These are phyloP conservation scores for Proteles cristata DNA, from an alignment of 2,113 vertebrate species.

Conservation along the genomic window DNA sequence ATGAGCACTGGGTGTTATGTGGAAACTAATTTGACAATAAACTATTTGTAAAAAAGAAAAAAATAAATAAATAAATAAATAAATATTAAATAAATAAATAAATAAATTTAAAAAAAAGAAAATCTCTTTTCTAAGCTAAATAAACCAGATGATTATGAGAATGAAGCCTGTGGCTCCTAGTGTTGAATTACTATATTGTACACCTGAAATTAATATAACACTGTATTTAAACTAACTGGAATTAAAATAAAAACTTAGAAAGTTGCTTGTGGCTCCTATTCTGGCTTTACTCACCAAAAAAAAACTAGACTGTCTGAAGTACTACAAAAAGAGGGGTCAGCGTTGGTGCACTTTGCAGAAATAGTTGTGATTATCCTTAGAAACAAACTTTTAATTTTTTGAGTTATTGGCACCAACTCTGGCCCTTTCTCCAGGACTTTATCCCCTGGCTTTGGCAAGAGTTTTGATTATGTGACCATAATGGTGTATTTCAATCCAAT, in stretches of 20 bases:
- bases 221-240: neutral
- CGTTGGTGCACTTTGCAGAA: neutral
- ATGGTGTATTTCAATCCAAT: neutral
- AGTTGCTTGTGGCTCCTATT: neutral
- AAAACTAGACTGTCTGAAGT: neutral
- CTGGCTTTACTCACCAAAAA: neutral
- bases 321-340: neutral
- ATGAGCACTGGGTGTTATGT: too few relatives aligned
- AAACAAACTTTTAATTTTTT: neutral
- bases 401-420: neutral
- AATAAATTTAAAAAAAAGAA: too few relatives aligned
- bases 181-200: neutral
- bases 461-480: neutral
- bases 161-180: neutral
- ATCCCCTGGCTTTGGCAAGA: neutral
- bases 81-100: too few relatives aligned
- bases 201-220: neutral
- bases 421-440: neutral
- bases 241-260: neutral
- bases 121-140: slow-evolving; percentile 47
- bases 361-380: neutral
- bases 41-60: too few relatives aligned
- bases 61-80: too few relatives aligned
- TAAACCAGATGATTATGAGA: neutral
- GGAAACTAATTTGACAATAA: too few relatives aligned